Evolutionary conservation across 2,888 invertebrate species (phyloP).

Genomic region (Hydrotaea diabolus): DNA sequence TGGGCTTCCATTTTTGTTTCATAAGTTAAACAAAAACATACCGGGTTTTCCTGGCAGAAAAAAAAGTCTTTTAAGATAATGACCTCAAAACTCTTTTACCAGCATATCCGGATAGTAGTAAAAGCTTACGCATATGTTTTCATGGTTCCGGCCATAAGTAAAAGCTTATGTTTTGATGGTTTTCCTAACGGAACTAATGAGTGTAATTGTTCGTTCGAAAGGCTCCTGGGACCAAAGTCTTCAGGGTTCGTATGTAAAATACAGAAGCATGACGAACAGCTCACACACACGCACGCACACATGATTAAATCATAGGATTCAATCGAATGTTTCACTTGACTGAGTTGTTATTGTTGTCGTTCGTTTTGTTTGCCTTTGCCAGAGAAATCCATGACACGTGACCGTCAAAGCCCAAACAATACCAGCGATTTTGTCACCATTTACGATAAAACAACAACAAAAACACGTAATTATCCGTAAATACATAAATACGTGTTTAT

Average conservation of each 20-base stretch:
- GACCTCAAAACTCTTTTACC: background rate
- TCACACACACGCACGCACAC: background rate
- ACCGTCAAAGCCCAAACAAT: conserved; percentile 64
- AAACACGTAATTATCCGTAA: conserved; percentile 66
- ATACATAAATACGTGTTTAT: conserved; percentile 68
- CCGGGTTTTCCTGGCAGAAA: background rate
- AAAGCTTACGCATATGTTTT: conserved; percentile 20
- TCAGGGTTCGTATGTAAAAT: background rate
- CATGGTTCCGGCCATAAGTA: conserved; percentile 9
- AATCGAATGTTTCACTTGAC: conserved; percentile 63
- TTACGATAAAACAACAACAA: conserved; percentile 49
- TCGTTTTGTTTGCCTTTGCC: conserved; percentile 27
- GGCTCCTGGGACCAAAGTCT: conserved; percentile 13
- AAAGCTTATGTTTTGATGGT: conserved; percentile 38
- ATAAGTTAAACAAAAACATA: background rate
- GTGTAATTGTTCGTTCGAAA: conserved; percentile 5
- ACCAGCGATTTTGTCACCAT: conserved; percentile 60
- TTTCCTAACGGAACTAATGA: conserved; percentile 29
- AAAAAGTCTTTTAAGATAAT: conserved; percentile 11
- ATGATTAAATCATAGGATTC: conserved; percentile 63
- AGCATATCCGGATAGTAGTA: conserved; percentile 14
- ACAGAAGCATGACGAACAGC: conserved; percentile 17
- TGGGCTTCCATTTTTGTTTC: no score
- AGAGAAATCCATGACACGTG: conserved; percentile 57
- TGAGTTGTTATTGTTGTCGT: conserved; percentile 43